Evolutionary conservation across 2,888 invertebrate species (phyloP), one percentile per base, ranked within the genome.

Genomic region (Chloromyia formosa): DNA sequence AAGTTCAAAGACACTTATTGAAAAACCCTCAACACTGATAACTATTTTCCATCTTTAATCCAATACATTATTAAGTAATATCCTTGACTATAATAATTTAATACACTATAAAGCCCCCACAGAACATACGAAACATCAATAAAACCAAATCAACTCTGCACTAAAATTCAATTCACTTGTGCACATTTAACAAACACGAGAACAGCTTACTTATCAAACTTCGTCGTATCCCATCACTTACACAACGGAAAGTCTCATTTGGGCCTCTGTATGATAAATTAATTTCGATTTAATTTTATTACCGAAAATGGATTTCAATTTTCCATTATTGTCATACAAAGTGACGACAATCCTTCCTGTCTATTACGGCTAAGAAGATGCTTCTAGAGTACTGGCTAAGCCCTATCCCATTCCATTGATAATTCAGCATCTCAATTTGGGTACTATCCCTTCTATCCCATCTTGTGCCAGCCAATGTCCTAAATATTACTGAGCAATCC

Each of bases 241-340:
- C 5, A 9, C 20, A 12, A 12, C 20, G 3, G 22, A 58, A 22
- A 58, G 7, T 58, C 58, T 22, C 16, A 45, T 40, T 40, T 64
- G 10, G 16, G 45, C 3, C 27, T 35, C 18, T 22, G 12, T 58
- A 58, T 58, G 22, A 66, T 49, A 49, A 66, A 66, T 66, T 66
- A 45, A 66, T 49, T 66, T 66, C 66, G 12, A 53, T 66, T 66
- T 45, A 66, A 66, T 66, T 66, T 66, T 66, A 45, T 66, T 49
- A 66, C 23, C 20, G 45, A 45, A 66, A 45, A 49, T 53, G 53
- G n/a, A 66, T 66, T 66, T 45, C 45, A 66, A 49, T 49, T n/a
- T 40, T 40, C 62, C 62, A 62, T 62, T 62, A 62, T 62, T 62
- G 62, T n/a, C 62, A 62, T n/a, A 40, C 62, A 62, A 62, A 62